These are phyloP conservation scores for Carduelis carduelis DNA, from an alignment of 2,797 vertebrate species.

Conservation along the genomic window DNA sequence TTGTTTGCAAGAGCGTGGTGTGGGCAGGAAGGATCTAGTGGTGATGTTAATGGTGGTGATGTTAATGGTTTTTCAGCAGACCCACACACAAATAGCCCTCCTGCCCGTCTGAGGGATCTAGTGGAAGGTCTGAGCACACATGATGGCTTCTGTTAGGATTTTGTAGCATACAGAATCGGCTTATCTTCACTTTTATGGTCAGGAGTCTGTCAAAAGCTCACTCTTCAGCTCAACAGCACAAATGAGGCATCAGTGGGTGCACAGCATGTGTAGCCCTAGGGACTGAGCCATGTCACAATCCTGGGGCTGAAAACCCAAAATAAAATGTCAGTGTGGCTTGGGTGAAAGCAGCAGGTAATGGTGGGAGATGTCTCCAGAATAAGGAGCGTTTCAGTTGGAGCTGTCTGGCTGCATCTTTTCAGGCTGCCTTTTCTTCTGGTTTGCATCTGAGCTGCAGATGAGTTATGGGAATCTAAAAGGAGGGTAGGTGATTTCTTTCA, in stretches of 20 bases:
- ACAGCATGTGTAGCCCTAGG: rapidly evolving
- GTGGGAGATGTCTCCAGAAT: background rate
- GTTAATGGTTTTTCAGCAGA: background rate
- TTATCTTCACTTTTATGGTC: background rate
- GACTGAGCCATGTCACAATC: background rate
- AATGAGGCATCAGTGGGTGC: background rate
- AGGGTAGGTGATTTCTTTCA: background rate
- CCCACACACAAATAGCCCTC: background rate
- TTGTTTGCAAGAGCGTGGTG: background rate
- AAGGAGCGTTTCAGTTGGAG: background rate
- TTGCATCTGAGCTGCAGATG: background rate
- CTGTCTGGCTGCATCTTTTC: background rate
- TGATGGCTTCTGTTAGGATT: background rate
- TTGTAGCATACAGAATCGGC: background rate
- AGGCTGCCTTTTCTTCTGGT: background rate
- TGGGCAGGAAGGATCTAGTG: background rate
- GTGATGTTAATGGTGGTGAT: background rate
- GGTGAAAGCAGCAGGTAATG: background rate
- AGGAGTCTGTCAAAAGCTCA: background rate
- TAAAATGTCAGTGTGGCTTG: background rate
- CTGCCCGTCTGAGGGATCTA: background rate
- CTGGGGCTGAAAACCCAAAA: background rate
- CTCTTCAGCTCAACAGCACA: background rate
- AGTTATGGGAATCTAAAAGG: background rate
- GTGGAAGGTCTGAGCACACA: background rate